phyloP scores from a whole-genome alignment of 2,888 invertebrate species.

The Mythimna pallens region DNA sequence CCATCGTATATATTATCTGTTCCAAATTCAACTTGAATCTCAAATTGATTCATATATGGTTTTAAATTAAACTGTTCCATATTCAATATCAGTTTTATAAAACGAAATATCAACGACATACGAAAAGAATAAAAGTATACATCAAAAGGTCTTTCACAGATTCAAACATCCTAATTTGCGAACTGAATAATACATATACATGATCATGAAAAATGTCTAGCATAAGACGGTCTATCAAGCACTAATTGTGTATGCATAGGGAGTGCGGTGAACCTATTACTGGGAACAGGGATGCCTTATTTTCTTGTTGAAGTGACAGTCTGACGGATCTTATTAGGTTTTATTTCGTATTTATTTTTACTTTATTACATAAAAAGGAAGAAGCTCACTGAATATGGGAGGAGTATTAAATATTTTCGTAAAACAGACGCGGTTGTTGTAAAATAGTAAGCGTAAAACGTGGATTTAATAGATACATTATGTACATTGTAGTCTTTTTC shows the following conservation, averaged over 20 bases:
- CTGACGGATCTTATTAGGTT: conserved; percentile 37
- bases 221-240: conserved; percentile 44
- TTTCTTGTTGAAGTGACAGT: conserved; percentile 50
- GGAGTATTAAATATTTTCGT: conserved; percentile 10
- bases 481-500: no score
- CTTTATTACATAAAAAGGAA: conserved; percentile 12
- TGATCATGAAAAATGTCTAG: conserved; percentile 44
- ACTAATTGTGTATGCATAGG: conserved; percentile 65
- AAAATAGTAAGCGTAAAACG: neutral
- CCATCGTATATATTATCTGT: neutral
- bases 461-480: neutral
- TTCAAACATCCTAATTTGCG: conserved; percentile 43
- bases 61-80: conserved; percentile 16
- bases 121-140: conserved; percentile 10
- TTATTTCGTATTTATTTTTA: conserved; percentile 36
- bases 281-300: conserved; percentile 33
- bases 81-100: conserved; percentile 18
- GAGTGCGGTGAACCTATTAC: conserved; percentile 42
- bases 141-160: conserved; percentile 1
- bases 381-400: conserved; percentile 8
- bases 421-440: neutral
- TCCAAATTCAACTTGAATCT: conserved; percentile 22
- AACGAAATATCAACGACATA: conserved; percentile 3
- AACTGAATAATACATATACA: conserved; percentile 63
- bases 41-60: neutral